phyloP scores from a whole-genome alignment of 2,113 vertebrate species.

The Spilogale gracilis region DNA sequence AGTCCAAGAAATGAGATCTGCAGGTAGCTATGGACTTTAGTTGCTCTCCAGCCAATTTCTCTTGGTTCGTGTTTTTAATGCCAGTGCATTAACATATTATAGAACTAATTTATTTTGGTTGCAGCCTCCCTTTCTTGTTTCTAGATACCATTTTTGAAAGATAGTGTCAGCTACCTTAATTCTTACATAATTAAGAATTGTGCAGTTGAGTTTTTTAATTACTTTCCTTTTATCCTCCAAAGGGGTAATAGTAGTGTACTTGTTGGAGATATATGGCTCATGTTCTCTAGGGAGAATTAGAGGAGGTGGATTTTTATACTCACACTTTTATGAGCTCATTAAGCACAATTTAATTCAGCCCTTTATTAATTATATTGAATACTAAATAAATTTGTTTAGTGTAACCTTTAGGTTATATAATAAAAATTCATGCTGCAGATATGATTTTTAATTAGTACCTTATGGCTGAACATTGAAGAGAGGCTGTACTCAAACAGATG shows the following conservation, averaged over 20 bases:
- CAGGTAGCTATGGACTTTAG: not conserved
- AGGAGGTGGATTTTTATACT: not conserved
- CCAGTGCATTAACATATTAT: not conserved
- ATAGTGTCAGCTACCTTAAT: not conserved
- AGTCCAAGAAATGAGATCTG: not conserved
- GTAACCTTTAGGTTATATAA: not conserved
- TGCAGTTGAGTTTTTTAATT: not conserved
- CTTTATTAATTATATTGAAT: constrained; percentile 38
- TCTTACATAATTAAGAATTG: not conserved
- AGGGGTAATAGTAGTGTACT: not conserved
- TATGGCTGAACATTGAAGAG: not conserved
- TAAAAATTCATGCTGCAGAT: not conserved
- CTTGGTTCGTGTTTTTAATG: not conserved
- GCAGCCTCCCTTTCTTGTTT: not conserved
- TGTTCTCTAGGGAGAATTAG: constrained; percentile 24
- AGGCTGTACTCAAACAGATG: not conserved
- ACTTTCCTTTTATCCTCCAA: not conserved
- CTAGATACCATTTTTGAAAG: constrained; percentile 43
- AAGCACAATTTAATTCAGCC: not conserved
- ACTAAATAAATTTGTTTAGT: not conserved
- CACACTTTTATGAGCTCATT: not conserved
- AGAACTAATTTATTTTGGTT: not conserved
- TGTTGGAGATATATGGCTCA: not conserved
- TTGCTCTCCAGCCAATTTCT: not conserved
- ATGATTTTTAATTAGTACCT: constrained; percentile 1